A percentile compares a stretch with the other conserved stretches of the same genome.
Conservation (phyloP, 2,888 invertebrate genomes). For the Lasioglossum pauxillum region DNA sequence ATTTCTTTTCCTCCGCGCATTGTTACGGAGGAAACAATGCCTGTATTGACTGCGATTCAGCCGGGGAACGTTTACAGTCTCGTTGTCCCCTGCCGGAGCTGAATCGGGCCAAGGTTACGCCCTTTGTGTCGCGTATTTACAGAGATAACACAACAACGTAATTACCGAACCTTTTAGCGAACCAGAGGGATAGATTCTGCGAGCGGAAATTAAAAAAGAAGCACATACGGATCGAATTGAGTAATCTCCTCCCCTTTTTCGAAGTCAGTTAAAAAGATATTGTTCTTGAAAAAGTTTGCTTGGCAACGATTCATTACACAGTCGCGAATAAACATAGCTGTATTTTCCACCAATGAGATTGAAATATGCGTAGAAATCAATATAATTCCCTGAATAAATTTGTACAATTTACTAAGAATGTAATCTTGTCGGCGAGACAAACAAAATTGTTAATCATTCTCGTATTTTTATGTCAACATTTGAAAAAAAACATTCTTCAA, state of each 20-base stretch:
- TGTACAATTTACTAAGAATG: too few relatives aligned
- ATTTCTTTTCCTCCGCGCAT: slow-evolving; percentile 41
- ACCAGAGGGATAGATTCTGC: not conserved
- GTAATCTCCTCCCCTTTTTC: too few relatives aligned
- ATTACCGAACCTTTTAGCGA: not conserved
- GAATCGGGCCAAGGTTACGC: slow-evolving; percentile 47
- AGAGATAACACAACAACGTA: not conserved
- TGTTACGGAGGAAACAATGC: slow-evolving; percentile 39
- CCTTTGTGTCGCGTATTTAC: slow-evolving; percentile 7
- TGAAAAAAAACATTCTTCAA: too few relatives aligned
- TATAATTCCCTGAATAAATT: too few relatives aligned
- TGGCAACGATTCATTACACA: not conserved
- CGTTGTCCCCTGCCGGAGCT: not conserved
- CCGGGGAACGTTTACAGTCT: slow-evolving; percentile 26
- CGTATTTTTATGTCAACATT: too few relatives aligned
- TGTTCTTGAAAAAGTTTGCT: not conserved
- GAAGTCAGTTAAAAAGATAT: not conserved
- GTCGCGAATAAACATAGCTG: not conserved
- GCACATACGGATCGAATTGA: too few relatives aligned
- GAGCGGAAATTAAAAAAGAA: not conserved
- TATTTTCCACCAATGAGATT: too few relatives aligned
- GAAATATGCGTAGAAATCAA: too few relatives aligned
- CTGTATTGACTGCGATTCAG: slow-evolving; percentile 36
- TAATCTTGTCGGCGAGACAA: too few relatives aligned
- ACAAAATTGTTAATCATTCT: too few relatives aligned